A percentile compares a stretch with the other conserved stretches of the same genome.
phyloP scores from a whole-genome alignment of 2,113 vertebrate species.

The Alosa alosa region DNA sequence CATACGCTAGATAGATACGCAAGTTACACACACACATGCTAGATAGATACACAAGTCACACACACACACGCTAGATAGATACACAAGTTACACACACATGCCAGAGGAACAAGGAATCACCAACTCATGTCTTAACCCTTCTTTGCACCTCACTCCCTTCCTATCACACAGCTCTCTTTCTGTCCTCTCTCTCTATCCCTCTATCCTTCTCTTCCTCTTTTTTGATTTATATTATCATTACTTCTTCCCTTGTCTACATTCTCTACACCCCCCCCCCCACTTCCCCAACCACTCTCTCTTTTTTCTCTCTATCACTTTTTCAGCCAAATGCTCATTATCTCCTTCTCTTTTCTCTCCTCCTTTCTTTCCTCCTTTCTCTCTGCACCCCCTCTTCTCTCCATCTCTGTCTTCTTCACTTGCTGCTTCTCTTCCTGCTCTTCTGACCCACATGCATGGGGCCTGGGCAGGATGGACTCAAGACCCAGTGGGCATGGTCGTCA shows the following conservation, averaged over 20 bases:
- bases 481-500: background rate
- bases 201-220: too few relatives aligned
- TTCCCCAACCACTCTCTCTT: background rate
- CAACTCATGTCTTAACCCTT: background rate
- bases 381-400: conserved; percentile 28
- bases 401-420: background rate
- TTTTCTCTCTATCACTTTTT: conserved; percentile 43
- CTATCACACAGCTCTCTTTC: conserved; percentile 12
- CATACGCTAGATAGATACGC: too few relatives aligned
- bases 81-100: too few relatives aligned
- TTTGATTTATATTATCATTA: too few relatives aligned
- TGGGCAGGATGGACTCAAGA: background rate
- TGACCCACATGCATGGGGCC: background rate
- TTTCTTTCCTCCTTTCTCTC: conserved; percentile 44
- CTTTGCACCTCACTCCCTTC: background rate
- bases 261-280: conserved; percentile 2
- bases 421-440: conserved; percentile 1
- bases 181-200: conserved; percentile 38
- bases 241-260: background rate
- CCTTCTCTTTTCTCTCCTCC: conserved; percentile 16
- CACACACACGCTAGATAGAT: too few relatives aligned
- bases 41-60: too few relatives aligned
- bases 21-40: too few relatives aligned
- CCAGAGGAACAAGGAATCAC: too few relatives aligned
- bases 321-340: conserved; percentile 14